Evolutionary conservation across 1,140 invertebrate genomes (phyloP).

Genomic region (Drosophila setifemur): DNA sequence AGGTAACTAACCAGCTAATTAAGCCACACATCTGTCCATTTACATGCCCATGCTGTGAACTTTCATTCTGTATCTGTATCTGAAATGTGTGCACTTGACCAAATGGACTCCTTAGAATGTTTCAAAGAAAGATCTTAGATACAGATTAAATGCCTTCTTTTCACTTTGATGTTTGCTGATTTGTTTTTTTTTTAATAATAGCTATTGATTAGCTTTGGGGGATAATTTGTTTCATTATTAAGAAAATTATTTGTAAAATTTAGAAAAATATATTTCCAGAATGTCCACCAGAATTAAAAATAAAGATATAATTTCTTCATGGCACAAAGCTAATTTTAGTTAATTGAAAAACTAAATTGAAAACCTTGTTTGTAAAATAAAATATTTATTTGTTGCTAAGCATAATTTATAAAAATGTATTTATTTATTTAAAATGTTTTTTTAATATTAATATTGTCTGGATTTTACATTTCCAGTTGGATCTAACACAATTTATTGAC

Average conservation of each 20-base stretch:
- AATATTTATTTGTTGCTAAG: no score
- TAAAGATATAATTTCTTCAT: no score
- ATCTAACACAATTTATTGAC: slow-evolving; percentile 2
- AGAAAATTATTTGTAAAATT: no score
- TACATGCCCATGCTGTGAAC: neutral
- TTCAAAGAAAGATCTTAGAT: neutral
- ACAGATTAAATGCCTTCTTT: neutral
- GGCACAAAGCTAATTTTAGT: no score
- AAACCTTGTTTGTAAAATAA: no score
- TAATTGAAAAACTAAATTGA: no score
- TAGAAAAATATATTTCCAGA: no score
- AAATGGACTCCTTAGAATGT: neutral
- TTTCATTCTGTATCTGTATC: neutral
- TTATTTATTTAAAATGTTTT: no score
- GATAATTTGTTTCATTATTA: neutral
- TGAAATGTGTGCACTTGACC: slow-evolving; percentile 18
- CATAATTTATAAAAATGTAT: no score
- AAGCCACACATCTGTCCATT: slow-evolving; percentile 29
- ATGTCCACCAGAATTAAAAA: no score
- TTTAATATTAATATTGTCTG: no score
- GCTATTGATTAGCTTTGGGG: neutral
- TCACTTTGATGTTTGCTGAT: neutral
- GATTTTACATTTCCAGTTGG: neutral
- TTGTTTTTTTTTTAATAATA: neutral
- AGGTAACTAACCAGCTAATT: slow-evolving; percentile 31